Conservation (phyloP, 2,113 vertebrate species). For the Marcusenius ussheri region DNA sequence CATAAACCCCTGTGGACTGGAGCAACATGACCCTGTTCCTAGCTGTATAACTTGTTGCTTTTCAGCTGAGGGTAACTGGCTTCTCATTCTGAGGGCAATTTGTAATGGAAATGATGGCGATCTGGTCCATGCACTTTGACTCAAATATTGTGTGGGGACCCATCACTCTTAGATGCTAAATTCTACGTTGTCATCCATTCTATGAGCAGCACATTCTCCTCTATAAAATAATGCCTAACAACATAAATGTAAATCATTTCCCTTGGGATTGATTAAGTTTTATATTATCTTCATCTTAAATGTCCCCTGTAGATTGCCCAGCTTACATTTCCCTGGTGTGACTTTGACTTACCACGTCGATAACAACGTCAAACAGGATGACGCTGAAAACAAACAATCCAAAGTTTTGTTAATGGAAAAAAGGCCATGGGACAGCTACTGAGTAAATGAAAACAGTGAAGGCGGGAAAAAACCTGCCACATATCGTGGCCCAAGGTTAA, state of each 20-base stretch:
- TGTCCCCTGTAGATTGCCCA: neutral
- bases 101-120: neutral
- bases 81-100: neutral
- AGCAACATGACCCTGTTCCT: neutral
- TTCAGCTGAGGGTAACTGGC: neutral
- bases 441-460: neutral
- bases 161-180: conserved; percentile 10
- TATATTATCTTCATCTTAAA: neutral
- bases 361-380: neutral
- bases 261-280: neutral
- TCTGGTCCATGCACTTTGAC: neutral
- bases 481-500: neutral
- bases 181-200: conserved; percentile 16
- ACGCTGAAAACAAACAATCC: neutral
- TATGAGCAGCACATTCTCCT: neutral
- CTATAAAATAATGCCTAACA: neutral
- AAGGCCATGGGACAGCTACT: neutral
- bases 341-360: neutral
- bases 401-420: conserved; percentile 1
- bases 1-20: neutral
- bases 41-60: neutral
- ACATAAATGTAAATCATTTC: neutral
- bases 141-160: neutral
- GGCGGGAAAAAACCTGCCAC: neutral
- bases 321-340: neutral